These are phyloP conservation scores for Selenia dentaria DNA, from an alignment of 2,888 invertebrate species.

Conservation along the genomic window DNA sequence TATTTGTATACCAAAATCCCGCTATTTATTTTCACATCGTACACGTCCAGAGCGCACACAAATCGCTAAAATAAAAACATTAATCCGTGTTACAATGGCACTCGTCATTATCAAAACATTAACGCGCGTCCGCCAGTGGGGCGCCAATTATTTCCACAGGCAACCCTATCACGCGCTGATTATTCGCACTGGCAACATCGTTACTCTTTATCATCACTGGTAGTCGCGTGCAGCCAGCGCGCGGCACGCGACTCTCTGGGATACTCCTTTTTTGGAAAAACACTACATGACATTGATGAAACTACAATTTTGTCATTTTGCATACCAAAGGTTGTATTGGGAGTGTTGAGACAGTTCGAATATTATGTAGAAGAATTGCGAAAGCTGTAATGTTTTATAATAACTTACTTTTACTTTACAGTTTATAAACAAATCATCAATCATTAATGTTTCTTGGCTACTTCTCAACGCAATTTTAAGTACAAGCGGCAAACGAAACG, in stretches of 20 bases:
- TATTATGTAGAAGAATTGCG: no score
- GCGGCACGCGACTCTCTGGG: conserved; percentile 44
- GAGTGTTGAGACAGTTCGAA: no score
- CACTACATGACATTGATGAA: conserved; percentile 38
- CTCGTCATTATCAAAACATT: conserved; percentile 81
- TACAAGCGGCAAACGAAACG: no score
- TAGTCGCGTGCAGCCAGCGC: conserved; percentile 57
- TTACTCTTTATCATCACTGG: conserved; percentile 61
- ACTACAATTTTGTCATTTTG: conserved; percentile 34
- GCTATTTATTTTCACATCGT: conserved; percentile 52
- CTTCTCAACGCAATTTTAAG: no score
- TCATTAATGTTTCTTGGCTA: no score
- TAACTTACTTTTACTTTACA: no score
- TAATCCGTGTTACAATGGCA: conserved; percentile 63
- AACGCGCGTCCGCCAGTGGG: conserved; percentile 73
- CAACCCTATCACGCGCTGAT: conserved; percentile 73
- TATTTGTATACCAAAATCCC: conserved; percentile 49
- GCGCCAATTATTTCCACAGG: conserved; percentile 78
- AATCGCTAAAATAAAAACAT: conserved; percentile 72
- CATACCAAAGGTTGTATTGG: no score
- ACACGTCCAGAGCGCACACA: conserved; percentile 45
- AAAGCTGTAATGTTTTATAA: no score
- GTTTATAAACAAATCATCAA: no score
- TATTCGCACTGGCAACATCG: conserved; percentile 69
- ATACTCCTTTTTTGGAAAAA: conserved; percentile 46